These are phyloP conservation scores for Chelon labrosus DNA, from an alignment of 2,797 vertebrate species.

Conservation along the genomic window DNA sequence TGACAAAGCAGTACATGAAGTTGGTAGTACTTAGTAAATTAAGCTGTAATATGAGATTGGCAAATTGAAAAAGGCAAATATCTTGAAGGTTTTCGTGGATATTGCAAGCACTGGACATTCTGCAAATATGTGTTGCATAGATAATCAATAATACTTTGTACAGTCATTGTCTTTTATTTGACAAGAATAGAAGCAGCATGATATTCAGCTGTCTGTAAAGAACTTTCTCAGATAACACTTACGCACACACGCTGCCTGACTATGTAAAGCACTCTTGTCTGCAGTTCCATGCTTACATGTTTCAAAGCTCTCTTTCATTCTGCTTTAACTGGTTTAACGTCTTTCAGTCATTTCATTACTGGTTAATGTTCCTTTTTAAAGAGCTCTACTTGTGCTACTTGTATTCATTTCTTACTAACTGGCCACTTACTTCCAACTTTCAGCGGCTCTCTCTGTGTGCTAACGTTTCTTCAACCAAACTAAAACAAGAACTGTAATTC, in stretches of 20 bases:
- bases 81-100: background rate
- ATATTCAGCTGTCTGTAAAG: slow-evolving; percentile 29
- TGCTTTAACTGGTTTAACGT: slow-evolving; percentile 16
- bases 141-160: background rate
- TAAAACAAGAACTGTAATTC: slow-evolving; percentile 21
- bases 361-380: background rate
- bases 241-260: background rate
- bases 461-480: background rate
- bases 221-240: slow-evolving; percentile 18
- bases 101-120: slow-evolving; percentile 19
- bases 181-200: background rate
- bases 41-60: background rate
- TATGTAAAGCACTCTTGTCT: slow-evolving; percentile 8
- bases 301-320: slow-evolving; percentile 18
- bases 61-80: slow-evolving; percentile 13
- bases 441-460: slow-evolving; percentile 28
- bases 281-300: background rate
- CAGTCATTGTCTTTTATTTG: slow-evolving; percentile 3
- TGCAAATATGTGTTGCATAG: slow-evolving; percentile 13
- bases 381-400: background rate
- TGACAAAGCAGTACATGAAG: slow-evolving; percentile 27
- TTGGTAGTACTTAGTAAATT: background rate
- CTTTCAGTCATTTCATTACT: background rate
- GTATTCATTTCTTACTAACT: slow-evolving; percentile 24
- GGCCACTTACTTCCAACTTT: slow-evolving; percentile 21